phyloP scores from a whole-genome alignment of 2,113 vertebrate genomes.

The Bubo bubo region DNA sequence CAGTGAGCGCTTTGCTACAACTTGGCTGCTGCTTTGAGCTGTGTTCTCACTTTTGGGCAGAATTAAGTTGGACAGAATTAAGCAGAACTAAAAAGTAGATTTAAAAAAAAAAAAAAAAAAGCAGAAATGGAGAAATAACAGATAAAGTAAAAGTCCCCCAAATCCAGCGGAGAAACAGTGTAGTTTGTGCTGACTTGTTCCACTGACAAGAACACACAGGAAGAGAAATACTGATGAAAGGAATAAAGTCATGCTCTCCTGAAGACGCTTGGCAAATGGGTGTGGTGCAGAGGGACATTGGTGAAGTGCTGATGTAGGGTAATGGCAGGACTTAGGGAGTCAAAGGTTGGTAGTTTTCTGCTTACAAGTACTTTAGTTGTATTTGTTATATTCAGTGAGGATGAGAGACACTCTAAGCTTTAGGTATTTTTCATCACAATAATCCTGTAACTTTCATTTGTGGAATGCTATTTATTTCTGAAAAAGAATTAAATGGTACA shows the following conservation, averaged over 20 bases:
- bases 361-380: neutral
- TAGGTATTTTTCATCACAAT: neutral
- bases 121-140: neutral
- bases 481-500: neutral
- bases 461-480: neutral
- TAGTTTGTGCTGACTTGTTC: neutral
- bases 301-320: neutral
- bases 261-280: neutral
- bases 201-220: neutral
- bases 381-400: neutral
- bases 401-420: neutral
- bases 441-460: neutral
- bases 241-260: neutral
- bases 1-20: neutral
- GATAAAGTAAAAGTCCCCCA: neutral
- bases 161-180: accelerated
- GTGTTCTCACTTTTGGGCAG: neutral
- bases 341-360: neutral
- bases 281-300: neutral
- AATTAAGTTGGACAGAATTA: neutral
- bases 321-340: neutral
- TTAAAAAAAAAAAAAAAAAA: neutral
- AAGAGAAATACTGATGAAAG: neutral
- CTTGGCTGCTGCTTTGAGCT: neutral
- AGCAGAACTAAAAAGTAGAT: neutral